Evolutionary conservation across 2,113 vertebrate genomes (phyloP).

Genomic region (Leucoraja erinaceus): DNA sequence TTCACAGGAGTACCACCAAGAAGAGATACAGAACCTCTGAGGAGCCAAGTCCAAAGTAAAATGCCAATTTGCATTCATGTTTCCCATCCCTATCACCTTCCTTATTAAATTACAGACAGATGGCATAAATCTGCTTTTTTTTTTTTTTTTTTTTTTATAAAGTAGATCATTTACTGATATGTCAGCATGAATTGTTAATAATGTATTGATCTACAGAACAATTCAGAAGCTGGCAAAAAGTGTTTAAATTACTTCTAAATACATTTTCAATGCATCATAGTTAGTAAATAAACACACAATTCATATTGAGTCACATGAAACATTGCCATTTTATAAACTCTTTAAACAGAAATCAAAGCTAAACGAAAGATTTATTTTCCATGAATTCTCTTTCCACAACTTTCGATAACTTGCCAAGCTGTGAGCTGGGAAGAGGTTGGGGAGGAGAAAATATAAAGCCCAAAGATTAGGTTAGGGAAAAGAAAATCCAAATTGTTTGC

Average conservation of each 20-base stretch:
- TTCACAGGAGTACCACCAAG: background rate
- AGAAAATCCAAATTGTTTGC: background rate
- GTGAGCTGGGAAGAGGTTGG: background rate
- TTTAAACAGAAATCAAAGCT: background rate
- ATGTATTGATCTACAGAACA: background rate
- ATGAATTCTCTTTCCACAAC: background rate
- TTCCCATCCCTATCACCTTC: background rate
- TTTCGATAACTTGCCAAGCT: background rate
- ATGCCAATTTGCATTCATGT: background rate
- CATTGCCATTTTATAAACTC: background rate
- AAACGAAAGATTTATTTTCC: background rate
- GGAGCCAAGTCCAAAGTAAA: background rate
- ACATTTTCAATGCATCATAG: background rate
- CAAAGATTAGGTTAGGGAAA: background rate
- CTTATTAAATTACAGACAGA: background rate
- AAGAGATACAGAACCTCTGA: background rate
- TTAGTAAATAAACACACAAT: background rate
- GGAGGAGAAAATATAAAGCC: background rate
- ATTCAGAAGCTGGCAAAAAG: background rate
- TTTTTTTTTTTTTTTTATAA: background rate
- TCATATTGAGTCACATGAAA: background rate
- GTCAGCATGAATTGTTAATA: background rate
- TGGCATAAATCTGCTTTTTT: background rate
- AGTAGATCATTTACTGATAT: conserved; percentile 4
- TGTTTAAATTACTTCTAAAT: background rate